phyloP scores from a whole-genome alignment of 2,888 invertebrate genomes.

The Pasiphila rectangulata region DNA sequence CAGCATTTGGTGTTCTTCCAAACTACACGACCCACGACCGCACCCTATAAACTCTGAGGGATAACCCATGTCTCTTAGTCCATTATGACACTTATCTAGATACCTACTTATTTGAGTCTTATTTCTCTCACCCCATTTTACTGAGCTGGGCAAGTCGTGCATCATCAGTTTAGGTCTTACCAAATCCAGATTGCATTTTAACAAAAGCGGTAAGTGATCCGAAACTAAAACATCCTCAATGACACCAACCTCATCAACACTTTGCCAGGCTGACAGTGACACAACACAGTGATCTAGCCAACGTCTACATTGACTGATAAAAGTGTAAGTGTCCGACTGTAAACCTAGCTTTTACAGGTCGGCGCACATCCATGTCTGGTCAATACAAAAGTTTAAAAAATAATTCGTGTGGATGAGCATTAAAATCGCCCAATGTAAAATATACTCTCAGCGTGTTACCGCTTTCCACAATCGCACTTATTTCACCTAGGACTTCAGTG shows the following conservation, averaged over 20 bases:
- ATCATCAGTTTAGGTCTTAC: no score
- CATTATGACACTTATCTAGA: not conserved
- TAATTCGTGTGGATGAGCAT: no score
- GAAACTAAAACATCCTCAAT: not conserved
- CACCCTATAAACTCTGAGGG: not conserved
- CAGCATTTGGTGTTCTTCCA: not conserved
- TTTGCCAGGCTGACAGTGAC: no score
- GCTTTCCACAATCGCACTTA: not conserved
- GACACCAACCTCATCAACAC: slow-evolving; percentile 3
- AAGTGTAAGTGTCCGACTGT: no score
- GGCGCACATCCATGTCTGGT: no score
- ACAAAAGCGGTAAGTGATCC: not conserved
- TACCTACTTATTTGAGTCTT: not conserved
- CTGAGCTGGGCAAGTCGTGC: not conserved
- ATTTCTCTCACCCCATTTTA: not conserved
- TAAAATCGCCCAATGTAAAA: no score
- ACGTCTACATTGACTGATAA: no score
- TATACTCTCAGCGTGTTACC: no score
- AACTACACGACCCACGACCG: not conserved
- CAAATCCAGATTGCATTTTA: no score
- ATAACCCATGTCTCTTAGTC: not conserved
- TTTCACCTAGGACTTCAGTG: not conserved
- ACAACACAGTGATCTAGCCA: no score
- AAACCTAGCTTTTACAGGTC: no score
- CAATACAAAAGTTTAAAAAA: no score